Conservation (phyloP, 1,140 invertebrate genomes). For the Drosophila arawakana region DNA sequence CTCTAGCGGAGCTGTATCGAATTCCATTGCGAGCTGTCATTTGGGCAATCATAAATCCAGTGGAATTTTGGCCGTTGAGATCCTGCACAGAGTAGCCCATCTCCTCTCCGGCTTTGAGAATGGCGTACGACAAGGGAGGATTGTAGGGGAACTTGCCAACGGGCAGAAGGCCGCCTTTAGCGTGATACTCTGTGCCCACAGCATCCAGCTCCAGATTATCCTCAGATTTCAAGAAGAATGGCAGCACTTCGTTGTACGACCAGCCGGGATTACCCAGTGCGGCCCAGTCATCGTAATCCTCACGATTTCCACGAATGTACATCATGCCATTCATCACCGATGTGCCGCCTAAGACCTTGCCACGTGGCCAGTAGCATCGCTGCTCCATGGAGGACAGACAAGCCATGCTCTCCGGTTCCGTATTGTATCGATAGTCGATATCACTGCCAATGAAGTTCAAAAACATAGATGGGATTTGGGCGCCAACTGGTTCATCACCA, state of each 20-base stretch:
- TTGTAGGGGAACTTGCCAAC: constrained; percentile 94
- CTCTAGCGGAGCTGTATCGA: constrained; percentile 91
- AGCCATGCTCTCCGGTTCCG: constrained; percentile 93
- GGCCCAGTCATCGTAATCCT: constrained; percentile 97
- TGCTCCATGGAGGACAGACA: constrained; percentile 91
- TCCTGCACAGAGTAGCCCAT: constrained; percentile 92
- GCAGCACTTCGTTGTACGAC: constrained; percentile 95
- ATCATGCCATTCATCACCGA: constrained; percentile 99
- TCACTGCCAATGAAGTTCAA: constrained; percentile 92
- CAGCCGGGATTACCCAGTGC: constrained; percentile 93
- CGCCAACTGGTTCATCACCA: constrained; percentile 92
- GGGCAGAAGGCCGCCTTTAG: constrained; percentile 90
- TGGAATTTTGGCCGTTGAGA: constrained; percentile 92
- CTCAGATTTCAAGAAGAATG: constrained; percentile 94
- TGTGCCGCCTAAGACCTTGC: constrained; percentile 95
- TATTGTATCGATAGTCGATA: constrained; percentile 95
- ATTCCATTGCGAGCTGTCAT: constrained; percentile 95
- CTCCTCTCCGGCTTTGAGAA: constrained; percentile 93
- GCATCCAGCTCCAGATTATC: constrained; percentile 91
- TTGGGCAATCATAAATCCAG: constrained; percentile 93
- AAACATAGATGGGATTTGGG: constrained; percentile 94
- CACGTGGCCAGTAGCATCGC: constrained; percentile 92
- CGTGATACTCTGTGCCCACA: constrained; percentile 91
- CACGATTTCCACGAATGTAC: constrained; percentile 95
- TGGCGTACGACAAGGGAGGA: constrained; percentile 92